phyloP scores from a whole-genome alignment of 2,113 vertebrate species.

The Chionis minor region DNA sequence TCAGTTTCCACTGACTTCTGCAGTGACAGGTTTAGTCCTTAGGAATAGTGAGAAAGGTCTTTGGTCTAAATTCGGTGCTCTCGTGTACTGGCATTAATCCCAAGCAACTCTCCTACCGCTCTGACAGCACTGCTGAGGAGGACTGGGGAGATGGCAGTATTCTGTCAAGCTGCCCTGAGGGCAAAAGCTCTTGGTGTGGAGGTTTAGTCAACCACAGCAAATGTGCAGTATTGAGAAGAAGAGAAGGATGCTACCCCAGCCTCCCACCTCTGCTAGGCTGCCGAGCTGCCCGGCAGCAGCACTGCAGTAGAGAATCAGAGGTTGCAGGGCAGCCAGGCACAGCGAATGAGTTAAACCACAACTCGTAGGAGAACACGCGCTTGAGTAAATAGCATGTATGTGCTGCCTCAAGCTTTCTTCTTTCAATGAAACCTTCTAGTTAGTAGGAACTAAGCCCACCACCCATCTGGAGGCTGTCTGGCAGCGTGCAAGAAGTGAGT shows the following conservation, averaged over 20 bases:
- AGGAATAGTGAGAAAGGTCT: neutral
- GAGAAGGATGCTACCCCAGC: neutral
- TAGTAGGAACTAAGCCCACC: neutral
- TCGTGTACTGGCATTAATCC: neutral
- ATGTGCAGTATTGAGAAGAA: neutral
- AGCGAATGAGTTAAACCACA: neutral
- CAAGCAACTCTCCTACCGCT: neutral
- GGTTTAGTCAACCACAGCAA: neutral
- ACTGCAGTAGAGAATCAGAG: neutral
- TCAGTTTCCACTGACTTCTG: neutral
- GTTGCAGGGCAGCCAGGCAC: neutral
- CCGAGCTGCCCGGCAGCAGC: neutral
- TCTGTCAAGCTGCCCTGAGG: neutral
- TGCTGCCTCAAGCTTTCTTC: neutral
- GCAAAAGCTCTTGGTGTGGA: neutral
- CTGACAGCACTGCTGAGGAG: neutral
- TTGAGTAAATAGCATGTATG: neutral
- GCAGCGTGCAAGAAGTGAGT: neutral
- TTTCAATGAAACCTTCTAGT: neutral
- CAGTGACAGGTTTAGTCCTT: neutral
- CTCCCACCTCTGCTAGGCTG: neutral
- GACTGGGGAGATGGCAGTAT: accelerated
- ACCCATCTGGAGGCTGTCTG: neutral
- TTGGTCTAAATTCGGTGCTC: neutral
- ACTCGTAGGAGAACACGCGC: neutral